Evolutionary conservation across 2,888 invertebrate species (phyloP), one percentile per base, ranked within the genome.

Genomic region (Loripinus fragilis): DNA sequence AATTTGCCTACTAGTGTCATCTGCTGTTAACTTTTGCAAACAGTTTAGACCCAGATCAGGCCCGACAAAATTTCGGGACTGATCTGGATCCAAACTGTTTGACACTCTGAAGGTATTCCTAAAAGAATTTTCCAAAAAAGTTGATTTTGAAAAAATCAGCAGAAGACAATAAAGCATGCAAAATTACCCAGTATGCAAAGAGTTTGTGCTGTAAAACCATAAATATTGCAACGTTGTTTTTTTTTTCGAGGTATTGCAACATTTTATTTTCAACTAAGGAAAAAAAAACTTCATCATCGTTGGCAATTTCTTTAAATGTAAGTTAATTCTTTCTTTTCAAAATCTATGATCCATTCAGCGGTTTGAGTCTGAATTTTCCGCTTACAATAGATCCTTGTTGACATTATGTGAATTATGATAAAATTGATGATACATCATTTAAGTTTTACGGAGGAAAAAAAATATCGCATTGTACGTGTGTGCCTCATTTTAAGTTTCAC

Each of bases 401-500:
- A 60, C 60, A 60, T 60, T 60, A 60, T 60, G 60, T 17, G 60
- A 60, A 60, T 60, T 60, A 60, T 60, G 60, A 60, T 23, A 60
- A 60, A 33, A 60, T 33, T 60, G 60, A 60, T 60, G 60, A 60
- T 60, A 60, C 60, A 60, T 60, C 60, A 60, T 60, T 60, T 60
- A 60, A 60, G 60, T 28, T 60, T 60, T 60, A 33, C 33, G 60
- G 60, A 30, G 60, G 28, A 60, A 60, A 60, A 55, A 30, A 60
- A 28, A 60, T 60, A 60, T 33, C 17, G 12, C 33, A 60, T 60
- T 60, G 60, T 60, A 60, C 33, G 60, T 60, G 10, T 60, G 30
- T 33, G 30, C 60, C 33, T 60, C 60, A 60, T 60, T 60, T 60
- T 60, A 60, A 33, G 33, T 55, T 55, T 71, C 55, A 60, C 10